Percentiles rank a stretch among this genome's conserved stretches.
Evolutionary conservation across 1,140 invertebrate genomes (phyloP).

Genomic region (Dendrolimus punctatus): DNA sequence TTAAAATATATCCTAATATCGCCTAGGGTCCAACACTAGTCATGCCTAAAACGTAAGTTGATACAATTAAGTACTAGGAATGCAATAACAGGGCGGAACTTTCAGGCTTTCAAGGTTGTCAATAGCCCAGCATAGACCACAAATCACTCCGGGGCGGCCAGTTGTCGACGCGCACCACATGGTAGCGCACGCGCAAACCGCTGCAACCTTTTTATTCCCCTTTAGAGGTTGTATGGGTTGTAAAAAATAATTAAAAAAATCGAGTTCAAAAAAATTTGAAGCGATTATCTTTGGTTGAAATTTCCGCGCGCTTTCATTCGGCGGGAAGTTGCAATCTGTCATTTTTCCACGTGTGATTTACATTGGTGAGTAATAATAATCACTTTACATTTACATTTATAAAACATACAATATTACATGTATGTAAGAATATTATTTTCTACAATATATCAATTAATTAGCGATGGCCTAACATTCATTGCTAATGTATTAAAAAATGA

Average conservation of each 20-base stretch:
- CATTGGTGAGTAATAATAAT: constrained; percentile 26
- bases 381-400: no score
- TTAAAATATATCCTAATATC: not conserved
- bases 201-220: constrained; percentile 29
- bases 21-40: not conserved
- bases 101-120: constrained; percentile 55
- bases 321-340: constrained; percentile 34
- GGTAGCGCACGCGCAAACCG: constrained; percentile 47
- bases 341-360: constrained; percentile 10
- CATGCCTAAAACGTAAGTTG: constrained; percentile 12
- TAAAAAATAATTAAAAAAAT: constrained; percentile 22
- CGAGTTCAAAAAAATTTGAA: constrained; percentile 29
- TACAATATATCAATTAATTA: no score
- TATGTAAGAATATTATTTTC: no score
- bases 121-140: not conserved
- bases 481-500: no score
- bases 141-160: constrained; percentile 10
- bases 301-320: constrained; percentile 40
- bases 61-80: constrained; percentile 33
- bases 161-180: constrained; percentile 35
- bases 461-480: no score
- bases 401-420: no score
- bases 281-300: constrained; percentile 16
- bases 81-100: constrained; percentile 35
- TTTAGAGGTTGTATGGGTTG: constrained; percentile 42